Percentiles rank a stretch among this genome's conserved stretches.
phyloP scores from a whole-genome alignment of 2,797 vertebrate genomes.

The Xenopus petersii region DNA sequence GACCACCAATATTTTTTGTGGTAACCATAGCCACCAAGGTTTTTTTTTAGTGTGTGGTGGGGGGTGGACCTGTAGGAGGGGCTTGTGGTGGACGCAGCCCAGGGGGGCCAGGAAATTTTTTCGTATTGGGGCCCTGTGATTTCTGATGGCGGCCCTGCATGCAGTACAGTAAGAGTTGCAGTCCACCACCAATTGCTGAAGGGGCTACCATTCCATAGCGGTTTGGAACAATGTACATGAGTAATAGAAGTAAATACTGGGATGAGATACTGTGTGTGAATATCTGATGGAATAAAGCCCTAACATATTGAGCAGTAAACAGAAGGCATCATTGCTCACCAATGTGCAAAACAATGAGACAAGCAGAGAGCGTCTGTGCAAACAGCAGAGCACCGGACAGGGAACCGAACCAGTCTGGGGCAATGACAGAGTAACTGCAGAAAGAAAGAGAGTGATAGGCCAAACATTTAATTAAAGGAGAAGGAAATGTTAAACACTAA shows the following conservation, averaged over 20 bases:
- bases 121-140: too few relatives aligned
- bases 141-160: too few relatives aligned
- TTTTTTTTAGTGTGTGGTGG: too few relatives aligned
- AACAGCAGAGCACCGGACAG: conserved; percentile 86
- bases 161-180: conserved; percentile 84
- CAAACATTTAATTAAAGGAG: too few relatives aligned
- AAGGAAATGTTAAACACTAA: too few relatives aligned
- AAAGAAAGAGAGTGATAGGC: background rate
- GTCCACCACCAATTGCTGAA: conserved; percentile 97
- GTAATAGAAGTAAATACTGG: conserved; percentile 93
- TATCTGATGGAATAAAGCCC: too few relatives aligned
- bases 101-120: too few relatives aligned
- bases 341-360: conserved; percentile 88
- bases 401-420: conserved; percentile 81
- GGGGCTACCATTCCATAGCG: conserved; percentile 92
- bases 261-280: background rate
- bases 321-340: conserved; percentile 63
- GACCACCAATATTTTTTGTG: too few relatives aligned
- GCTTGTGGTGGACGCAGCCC: too few relatives aligned
- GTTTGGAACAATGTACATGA: conserved; percentile 93
- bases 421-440: conserved; percentile 63
- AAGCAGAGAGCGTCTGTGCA: conserved; percentile 90
- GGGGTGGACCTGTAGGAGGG: too few relatives aligned
- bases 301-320: too few relatives aligned
- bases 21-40: too few relatives aligned